Conservation (phyloP, 2,113 vertebrate species). For the Anoplopoma fimbria region DNA sequence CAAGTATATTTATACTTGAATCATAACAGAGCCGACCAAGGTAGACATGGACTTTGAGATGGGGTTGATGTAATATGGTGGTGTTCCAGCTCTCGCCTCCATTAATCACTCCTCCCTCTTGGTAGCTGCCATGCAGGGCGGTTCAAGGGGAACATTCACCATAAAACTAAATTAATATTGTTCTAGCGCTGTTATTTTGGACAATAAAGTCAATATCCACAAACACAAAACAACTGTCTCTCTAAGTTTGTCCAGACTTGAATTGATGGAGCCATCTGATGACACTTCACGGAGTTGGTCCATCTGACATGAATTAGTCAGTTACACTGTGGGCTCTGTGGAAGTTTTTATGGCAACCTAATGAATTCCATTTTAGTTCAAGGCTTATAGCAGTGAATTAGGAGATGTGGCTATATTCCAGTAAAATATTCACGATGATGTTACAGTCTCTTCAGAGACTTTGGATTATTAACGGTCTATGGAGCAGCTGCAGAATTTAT, state of each 20-base stretch:
- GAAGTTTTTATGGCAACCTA: slow-evolving; percentile 23
- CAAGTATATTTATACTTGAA: slow-evolving; percentile 32
- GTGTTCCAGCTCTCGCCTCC: slow-evolving; percentile 52
- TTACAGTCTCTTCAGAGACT: not conserved
- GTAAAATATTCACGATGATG: slow-evolving; percentile 11
- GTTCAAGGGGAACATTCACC: slow-evolving; percentile 36
- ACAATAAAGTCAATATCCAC: not conserved
- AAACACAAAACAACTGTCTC: not conserved
- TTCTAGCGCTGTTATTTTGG: not conserved
- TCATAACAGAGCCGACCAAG: slow-evolving; percentile 14
- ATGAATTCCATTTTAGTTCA: slow-evolving; percentile 5
- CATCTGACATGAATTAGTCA: not conserved
- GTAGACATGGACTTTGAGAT: slow-evolving; percentile 39
- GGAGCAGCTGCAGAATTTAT: slow-evolving; percentile 29
- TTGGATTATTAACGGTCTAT: slow-evolving; percentile 26
- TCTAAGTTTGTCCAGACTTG: not conserved
- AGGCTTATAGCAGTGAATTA: slow-evolving; percentile 17
- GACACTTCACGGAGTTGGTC: not conserved
- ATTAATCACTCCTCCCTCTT: slow-evolving; percentile 55
- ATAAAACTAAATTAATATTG: slow-evolving; percentile 2
- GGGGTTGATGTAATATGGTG: slow-evolving; percentile 56
- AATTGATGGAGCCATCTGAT: not conserved
- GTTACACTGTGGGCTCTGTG: not conserved
- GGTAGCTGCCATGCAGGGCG: slow-evolving; percentile 36
- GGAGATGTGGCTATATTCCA: slow-evolving; percentile 1